phyloP scores from a whole-genome alignment of 2,797 vertebrate species.

The Podarcis lilfordi region DNA sequence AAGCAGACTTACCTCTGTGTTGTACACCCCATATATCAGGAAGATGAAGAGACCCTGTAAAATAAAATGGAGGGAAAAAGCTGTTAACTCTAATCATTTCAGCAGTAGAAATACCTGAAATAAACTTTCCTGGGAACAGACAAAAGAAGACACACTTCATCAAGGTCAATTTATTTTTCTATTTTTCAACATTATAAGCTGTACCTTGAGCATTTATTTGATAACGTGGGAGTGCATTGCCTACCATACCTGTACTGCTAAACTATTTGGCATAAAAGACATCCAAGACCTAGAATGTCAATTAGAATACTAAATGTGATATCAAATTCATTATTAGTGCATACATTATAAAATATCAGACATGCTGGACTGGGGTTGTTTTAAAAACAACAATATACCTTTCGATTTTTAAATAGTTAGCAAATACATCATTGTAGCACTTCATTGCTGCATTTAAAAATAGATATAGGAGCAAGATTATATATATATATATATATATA shows the following conservation, averaged over 20 bases:
- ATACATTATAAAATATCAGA: conserved; percentile 37
- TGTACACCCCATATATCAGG: conserved; percentile 99
- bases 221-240: conserved; percentile 63
- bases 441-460: not conserved
- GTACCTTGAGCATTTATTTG: conserved; percentile 79
- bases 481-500: not conserved
- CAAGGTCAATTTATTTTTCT: conserved; percentile 87
- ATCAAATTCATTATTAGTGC: conserved; percentile 4
- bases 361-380: not conserved
- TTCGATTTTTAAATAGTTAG: conserved; percentile 5
- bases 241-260: conserved; percentile 38
- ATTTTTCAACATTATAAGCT: conserved; percentile 84
- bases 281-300: conserved; percentile 33
- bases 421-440: not conserved
- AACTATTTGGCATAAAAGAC: conserved; percentile 50
- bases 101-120: conserved; percentile 82
- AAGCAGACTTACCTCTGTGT: conserved; percentile 98
- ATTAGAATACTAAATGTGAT: conserved; percentile 61
- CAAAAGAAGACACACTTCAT: conserved; percentile 86
- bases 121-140: conserved; percentile 85
- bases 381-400: conserved; percentile 15
- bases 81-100: conserved; percentile 86
- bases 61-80: conserved; percentile 83
- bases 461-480: not conserved
- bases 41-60: conserved; percentile 99